Conservation (phyloP, 2,888 invertebrate genomes). For the Saturnia pavonia region DNA sequence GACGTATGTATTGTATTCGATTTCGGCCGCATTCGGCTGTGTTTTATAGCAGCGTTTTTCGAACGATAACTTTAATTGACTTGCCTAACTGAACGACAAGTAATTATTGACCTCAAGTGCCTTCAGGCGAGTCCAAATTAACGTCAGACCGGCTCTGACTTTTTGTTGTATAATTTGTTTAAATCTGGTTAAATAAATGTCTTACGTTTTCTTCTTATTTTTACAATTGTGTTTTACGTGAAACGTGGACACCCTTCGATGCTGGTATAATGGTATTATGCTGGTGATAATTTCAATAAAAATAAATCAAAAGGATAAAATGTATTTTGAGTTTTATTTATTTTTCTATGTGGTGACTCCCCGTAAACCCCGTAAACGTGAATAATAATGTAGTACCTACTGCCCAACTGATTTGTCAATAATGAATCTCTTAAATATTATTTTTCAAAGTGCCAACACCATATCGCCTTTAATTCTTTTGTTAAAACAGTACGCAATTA, state of each 20-base stretch:
- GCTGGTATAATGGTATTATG: constrained; percentile 72
- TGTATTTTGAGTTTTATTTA: background rate
- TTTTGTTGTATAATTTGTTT: constrained; percentile 34
- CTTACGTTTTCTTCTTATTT: constrained; percentile 53
- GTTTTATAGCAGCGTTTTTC: constrained; percentile 19
- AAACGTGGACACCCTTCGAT: constrained; percentile 78
- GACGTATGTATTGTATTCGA: background rate
- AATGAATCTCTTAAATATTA: too few species aligned
- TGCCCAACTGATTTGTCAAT: too few species aligned
- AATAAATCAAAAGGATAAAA: constrained; percentile 59
- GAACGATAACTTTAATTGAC: constrained; percentile 35
- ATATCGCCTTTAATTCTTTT: too few species aligned
- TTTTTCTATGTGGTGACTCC: background rate
- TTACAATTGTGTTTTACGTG: constrained; percentile 77
- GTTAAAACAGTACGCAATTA: too few species aligned
- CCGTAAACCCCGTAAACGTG: too few species aligned
- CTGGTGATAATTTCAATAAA: constrained; percentile 80
- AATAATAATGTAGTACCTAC: too few species aligned
- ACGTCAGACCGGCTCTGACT: constrained; percentile 57
- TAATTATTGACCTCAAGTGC: constrained; percentile 74
- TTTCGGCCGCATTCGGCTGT: background rate
- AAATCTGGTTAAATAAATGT: constrained; percentile 34
- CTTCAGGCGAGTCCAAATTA: constrained; percentile 71
- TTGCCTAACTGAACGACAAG: constrained; percentile 63
- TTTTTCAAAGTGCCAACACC: too few species aligned